Evolutionary conservation across 2,113 vertebrate species (phyloP).

Genomic region (Sorex fumeus): DNA sequence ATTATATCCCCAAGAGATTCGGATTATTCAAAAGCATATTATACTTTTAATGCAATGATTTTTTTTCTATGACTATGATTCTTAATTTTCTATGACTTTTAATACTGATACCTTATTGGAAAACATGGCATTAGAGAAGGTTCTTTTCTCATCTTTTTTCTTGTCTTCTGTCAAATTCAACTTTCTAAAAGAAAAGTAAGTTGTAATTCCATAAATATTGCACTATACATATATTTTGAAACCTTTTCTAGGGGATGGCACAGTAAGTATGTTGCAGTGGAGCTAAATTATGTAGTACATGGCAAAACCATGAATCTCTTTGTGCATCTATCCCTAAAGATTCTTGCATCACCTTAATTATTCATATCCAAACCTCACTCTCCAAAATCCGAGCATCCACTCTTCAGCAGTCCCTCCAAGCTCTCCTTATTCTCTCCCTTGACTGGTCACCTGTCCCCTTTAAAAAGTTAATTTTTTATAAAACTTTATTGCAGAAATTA

Average conservation of each 20-base stretch:
- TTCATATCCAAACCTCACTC: neutral
- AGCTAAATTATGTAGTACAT: rapidly evolving
- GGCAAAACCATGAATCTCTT: neutral
- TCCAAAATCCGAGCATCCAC: neutral
- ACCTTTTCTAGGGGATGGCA: neutral
- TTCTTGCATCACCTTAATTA: neutral
- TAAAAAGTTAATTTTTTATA: neutral
- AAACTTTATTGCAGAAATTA: neutral
- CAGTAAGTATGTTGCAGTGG: too few relatives aligned
- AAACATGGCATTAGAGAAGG: neutral
- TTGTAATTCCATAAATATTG: neutral
- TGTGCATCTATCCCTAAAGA: too few relatives aligned
- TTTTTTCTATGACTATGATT: neutral
- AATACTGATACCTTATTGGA: neutral
- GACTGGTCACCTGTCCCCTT: neutral
- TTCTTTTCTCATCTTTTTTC: conserved; percentile 27
- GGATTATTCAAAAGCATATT: neutral
- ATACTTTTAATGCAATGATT: neutral
- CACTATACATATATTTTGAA: neutral
- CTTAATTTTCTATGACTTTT: neutral
- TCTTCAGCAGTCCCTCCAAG: neutral
- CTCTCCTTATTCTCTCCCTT: neutral
- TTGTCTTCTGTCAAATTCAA: conserved; percentile 50
- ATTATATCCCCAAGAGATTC: neutral
- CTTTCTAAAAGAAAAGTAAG: conserved; percentile 51